Evolutionary conservation across 2,888 invertebrate species (phyloP).

Genomic region (Amphimallon solstitiale): DNA sequence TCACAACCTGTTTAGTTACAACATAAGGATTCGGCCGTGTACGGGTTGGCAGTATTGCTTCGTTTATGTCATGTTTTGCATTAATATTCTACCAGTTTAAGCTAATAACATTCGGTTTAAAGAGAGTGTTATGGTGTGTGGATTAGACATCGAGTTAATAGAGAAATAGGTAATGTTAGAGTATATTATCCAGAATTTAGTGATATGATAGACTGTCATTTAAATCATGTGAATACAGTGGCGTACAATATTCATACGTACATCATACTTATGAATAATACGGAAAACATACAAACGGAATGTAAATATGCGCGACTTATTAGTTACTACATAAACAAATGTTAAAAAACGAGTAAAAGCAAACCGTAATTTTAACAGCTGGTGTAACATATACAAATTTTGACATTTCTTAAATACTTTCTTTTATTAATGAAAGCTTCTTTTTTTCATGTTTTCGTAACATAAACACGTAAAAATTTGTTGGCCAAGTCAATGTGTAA

Average conservation of each 20-base stretch:
- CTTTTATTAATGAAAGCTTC: not conserved
- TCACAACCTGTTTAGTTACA: conserved; percentile 1
- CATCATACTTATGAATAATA: not conserved
- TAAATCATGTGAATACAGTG: conserved; percentile 29
- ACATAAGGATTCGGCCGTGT: not conserved
- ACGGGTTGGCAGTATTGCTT: conserved; percentile 10
- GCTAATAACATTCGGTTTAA: conserved; percentile 29
- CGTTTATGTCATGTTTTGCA: conserved; percentile 27
- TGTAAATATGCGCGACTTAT: conserved; percentile 4
- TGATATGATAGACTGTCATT: conserved; percentile 30
- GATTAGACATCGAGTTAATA: conserved; percentile 14
- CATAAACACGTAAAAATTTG: too few relatives aligned
- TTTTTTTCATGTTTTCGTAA: too few relatives aligned
- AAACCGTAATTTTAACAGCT: conserved; percentile 13
- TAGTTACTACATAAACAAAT: conserved; percentile 13
- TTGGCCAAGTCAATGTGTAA: not conserved
- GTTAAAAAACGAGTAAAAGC: not conserved
- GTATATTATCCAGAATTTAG: conserved; percentile 13
- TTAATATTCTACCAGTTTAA: conserved; percentile 9
- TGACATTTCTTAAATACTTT: conserved; percentile 3
- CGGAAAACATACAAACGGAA: not conserved
- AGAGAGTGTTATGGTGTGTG: conserved; percentile 17
- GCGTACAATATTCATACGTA: conserved; percentile 14
- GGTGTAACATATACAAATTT: conserved; percentile 15
- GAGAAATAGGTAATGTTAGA: conserved; percentile 28